phyloP scores from a whole-genome alignment of 30 jellyfish, hydroid and myxozoan genomes.

The Aurelia aurita region DNA sequence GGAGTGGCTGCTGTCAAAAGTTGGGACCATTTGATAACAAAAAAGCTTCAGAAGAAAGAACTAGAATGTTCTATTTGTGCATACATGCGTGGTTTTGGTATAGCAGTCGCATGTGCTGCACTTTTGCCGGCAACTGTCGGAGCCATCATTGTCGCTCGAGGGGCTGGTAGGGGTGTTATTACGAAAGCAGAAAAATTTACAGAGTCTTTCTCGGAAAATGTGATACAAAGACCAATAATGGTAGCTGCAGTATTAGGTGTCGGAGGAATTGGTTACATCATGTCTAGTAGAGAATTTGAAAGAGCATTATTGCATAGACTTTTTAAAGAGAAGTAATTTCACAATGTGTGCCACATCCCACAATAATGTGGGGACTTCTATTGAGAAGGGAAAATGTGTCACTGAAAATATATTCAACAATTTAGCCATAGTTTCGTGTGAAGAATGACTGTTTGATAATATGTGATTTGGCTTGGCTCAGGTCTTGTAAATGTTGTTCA shows the following conservation, averaged over 20 bases:
- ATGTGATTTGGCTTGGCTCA: no score
- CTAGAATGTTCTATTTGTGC: slow-evolving; percentile 69
- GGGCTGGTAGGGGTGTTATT: slow-evolving; percentile 22
- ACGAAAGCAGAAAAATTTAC: slow-evolving; percentile 47
- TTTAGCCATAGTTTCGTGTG: no score
- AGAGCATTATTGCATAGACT: slow-evolving; percentile 7
- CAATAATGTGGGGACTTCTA: no score
- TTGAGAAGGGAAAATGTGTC: no score
- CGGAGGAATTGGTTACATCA: slow-evolving; percentile 56
- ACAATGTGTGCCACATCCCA: no score
- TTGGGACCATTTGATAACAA: slow-evolving; percentile 49
- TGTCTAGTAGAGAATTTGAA: slow-evolving; percentile 77
- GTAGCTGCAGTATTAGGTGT: slow-evolving; percentile 60
- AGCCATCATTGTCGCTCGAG: slow-evolving; percentile 45
- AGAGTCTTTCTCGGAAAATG: slow-evolving; percentile 42
- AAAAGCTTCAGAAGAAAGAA: slow-evolving; percentile 34
- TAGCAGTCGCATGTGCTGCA: slow-evolving; percentile 57
- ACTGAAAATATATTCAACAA: no score
- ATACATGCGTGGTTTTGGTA: slow-evolving; percentile 57
- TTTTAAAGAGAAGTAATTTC: background rate
- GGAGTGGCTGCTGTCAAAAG: slow-evolving; percentile 60
- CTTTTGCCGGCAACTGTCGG: slow-evolving; percentile 65
- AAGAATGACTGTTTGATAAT: no score
- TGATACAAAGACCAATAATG: slow-evolving; percentile 47
- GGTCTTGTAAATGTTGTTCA: no score